phyloP scores from a whole-genome alignment of 2,113 vertebrate genomes.

The Chinchilla lanigera region DNA sequence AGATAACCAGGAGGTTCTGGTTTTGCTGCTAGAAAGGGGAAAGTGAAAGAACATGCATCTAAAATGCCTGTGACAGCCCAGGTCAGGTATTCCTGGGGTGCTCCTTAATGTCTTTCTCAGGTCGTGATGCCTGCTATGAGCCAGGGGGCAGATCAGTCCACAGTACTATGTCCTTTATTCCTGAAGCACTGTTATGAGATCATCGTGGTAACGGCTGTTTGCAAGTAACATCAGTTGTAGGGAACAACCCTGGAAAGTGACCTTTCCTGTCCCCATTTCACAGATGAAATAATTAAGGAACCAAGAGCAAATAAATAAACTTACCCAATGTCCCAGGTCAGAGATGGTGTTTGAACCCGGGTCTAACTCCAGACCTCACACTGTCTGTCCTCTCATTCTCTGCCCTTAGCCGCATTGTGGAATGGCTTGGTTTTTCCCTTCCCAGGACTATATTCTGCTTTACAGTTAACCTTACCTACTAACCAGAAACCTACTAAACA shows the following conservation, averaged over 20 bases:
- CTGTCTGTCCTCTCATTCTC: not conserved
- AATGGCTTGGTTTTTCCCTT: not conserved
- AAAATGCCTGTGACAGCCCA: not conserved
- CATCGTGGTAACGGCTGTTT: not conserved
- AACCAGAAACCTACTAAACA: no score
- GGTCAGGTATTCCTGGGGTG: not conserved
- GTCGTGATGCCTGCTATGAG: fast-evolving
- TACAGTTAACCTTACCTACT: not conserved
- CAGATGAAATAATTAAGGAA: not conserved
- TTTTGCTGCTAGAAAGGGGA: not conserved
- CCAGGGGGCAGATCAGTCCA: not conserved
- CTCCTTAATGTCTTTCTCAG: not conserved
- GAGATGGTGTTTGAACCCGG: not conserved
- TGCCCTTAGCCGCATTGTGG: no score
- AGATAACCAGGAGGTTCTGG: not conserved
- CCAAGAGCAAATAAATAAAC: not conserved
- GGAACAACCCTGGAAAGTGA: not conserved
- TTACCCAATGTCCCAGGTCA: not conserved
- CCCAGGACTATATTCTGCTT: not conserved
- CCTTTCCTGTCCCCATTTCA: not conserved
- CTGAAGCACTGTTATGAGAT: not conserved
- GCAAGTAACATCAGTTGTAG: not conserved
- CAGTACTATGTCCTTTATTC: not conserved
- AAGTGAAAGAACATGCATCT: not conserved
- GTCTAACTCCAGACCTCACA: not conserved